Percentiles rank a stretch among this genome's conserved stretches.
phyloP scores from a whole-genome alignment of 1,140 invertebrate species.

The Heliconius himera region DNA sequence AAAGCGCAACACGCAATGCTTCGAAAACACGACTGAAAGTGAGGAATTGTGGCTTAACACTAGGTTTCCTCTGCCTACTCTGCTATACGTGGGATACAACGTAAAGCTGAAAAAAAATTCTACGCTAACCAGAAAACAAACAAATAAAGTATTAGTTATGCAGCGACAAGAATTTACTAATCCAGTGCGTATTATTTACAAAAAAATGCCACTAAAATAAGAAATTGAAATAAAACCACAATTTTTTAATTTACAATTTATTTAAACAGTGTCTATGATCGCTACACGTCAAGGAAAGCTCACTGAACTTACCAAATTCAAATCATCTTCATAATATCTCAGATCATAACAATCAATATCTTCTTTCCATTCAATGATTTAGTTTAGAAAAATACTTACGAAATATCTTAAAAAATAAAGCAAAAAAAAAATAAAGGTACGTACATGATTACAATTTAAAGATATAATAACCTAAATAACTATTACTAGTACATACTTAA shows the following conservation, averaged over 20 bases:
- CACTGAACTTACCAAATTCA: slow-evolving; percentile 35
- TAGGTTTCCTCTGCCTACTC: too few relatives aligned
- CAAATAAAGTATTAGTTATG: too few relatives aligned
- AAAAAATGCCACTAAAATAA: background rate
- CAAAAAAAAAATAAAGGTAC: slow-evolving; percentile 15
- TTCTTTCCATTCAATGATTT: background rate
- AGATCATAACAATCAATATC: slow-evolving; percentile 31
- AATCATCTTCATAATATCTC: slow-evolving; percentile 21
- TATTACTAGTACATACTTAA: slow-evolving; percentile 11
- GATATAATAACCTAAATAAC: slow-evolving; percentile 5
- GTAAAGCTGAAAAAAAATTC: too few relatives aligned
- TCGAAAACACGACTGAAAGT: too few relatives aligned
- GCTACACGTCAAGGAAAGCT: slow-evolving; percentile 45
- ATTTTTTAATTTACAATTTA: slow-evolving; percentile 36
- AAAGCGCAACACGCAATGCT: too few relatives aligned
- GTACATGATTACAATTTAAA: slow-evolving; percentile 16
- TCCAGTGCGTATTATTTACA: too few relatives aligned
- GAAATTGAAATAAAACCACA: slow-evolving; percentile 2
- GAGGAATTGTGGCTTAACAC: too few relatives aligned
- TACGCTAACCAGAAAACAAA: too few relatives aligned
- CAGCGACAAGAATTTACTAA: too few relatives aligned
- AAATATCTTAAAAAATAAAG: slow-evolving; percentile 15
- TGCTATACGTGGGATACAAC: too few relatives aligned
- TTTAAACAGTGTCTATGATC: slow-evolving; percentile 52
- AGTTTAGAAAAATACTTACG: slow-evolving; percentile 10